phyloP scores from a whole-genome alignment of 2,888 invertebrate species.

The Patella ulyssiponensis region DNA sequence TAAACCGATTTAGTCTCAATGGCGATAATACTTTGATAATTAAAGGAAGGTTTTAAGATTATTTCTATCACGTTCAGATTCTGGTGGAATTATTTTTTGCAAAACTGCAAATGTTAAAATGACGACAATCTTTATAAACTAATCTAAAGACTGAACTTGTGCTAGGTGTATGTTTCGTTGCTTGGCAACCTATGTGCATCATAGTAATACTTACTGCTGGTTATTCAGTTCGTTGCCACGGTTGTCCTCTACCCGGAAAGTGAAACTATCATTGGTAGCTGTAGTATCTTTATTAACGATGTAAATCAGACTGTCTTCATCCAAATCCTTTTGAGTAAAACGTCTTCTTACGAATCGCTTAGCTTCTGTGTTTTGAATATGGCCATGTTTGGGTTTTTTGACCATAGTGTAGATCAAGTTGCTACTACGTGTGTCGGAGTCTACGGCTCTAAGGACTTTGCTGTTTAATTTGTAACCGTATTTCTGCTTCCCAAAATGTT shows the following conservation, averaged over 20 bases:
- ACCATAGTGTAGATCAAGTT: slow-evolving; percentile 64
- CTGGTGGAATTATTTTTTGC: too few relatives aligned
- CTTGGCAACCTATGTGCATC: neutral
- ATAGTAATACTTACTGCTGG: slow-evolving; percentile 52
- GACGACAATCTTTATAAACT: too few relatives aligned
- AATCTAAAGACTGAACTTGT: too few relatives aligned
- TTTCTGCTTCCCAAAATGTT: slow-evolving; percentile 56
- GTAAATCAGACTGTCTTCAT: slow-evolving; percentile 63
- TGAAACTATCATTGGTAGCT: slow-evolving; percentile 65
- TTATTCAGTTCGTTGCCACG: slow-evolving; percentile 64
- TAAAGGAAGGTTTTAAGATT: too few relatives aligned
- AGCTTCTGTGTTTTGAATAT: slow-evolving; percentile 65
- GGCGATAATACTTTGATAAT: too few relatives aligned
- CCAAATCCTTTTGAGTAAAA: slow-evolving; percentile 70
- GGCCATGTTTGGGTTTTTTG: slow-evolving; percentile 63
- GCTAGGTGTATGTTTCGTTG: too few relatives aligned
- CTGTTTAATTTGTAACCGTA: slow-evolving; percentile 56
- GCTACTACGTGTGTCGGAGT: slow-evolving; percentile 51
- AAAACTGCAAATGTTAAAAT: too few relatives aligned
- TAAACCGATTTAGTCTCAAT: too few relatives aligned
- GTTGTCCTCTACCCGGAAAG: slow-evolving; percentile 63
- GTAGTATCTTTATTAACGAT: slow-evolving; percentile 57
- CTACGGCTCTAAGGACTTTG: slow-evolving; percentile 53
- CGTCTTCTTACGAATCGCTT: slow-evolving; percentile 61
- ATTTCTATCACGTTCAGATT: too few relatives aligned